phyloP scores from a whole-genome alignment of 1,140 invertebrate genomes.

The Drosophila mauritiana region DNA sequence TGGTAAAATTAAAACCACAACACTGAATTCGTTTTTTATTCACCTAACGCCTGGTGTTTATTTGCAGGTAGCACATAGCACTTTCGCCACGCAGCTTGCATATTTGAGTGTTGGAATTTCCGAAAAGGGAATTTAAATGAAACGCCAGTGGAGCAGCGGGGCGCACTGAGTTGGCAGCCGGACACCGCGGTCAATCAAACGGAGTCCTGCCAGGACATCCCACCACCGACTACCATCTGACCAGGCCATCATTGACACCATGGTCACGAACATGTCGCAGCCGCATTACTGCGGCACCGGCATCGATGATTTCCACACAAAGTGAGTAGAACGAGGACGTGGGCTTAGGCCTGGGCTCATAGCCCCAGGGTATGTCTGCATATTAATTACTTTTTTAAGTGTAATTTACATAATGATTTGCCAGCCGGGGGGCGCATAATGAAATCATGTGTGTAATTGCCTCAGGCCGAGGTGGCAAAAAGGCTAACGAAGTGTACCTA shows the following conservation, averaged over 20 bases:
- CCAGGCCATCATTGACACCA: conserved; percentile 61
- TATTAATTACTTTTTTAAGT: conserved; percentile 77
- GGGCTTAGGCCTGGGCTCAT: background rate
- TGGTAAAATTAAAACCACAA: background rate
- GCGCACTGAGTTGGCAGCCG: conserved; percentile 12
- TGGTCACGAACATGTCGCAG: conserved; percentile 81
- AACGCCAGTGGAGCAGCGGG: conserved; percentile 30
- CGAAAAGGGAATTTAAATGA: conserved; percentile 63
- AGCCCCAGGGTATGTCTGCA: conserved; percentile 35
- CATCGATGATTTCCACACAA: conserved; percentile 81
- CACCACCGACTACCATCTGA: conserved; percentile 8
- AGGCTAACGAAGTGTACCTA: conserved; percentile 22
- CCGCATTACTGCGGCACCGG: conserved; percentile 80
- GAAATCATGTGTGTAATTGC: conserved; percentile 70
- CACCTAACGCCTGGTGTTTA: conserved; percentile 13
- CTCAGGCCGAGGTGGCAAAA: conserved; percentile 31
- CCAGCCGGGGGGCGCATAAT: conserved; percentile 49
- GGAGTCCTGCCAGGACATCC: conserved; percentile 14
- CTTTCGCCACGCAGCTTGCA: conserved; percentile 31
- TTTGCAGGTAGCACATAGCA: conserved; percentile 58
- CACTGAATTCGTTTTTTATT: conserved; percentile 20
- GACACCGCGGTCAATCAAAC: conserved; percentile 22
- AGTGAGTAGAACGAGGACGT: conserved; percentile 54
- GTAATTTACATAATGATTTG: conserved; percentile 75
- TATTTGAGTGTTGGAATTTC: conserved; percentile 50